Conservation (phyloP, 2,888 invertebrate species). For the Mesochorus sp. region DNA sequence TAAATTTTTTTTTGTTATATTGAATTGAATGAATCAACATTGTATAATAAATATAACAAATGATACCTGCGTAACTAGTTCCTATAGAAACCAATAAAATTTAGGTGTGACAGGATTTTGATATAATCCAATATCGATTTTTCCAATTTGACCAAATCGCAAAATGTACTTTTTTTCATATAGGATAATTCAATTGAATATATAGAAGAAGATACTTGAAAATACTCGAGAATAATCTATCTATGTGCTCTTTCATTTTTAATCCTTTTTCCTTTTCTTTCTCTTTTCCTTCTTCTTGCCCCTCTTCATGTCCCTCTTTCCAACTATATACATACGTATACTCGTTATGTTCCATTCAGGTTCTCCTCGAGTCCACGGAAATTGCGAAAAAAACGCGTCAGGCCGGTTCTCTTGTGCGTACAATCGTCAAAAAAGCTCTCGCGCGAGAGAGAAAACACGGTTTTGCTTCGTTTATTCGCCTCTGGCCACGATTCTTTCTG, state of each 20-base stretch:
- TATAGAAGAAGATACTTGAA: too few species aligned
- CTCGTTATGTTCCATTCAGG: conserved; percentile 43
- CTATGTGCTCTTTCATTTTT: not conserved
- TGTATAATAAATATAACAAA: too few species aligned
- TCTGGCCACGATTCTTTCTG: conserved; percentile 46
- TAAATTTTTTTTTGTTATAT: too few species aligned
- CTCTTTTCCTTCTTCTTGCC: not conserved
- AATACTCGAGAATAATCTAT: too few species aligned
- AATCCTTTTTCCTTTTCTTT: not conserved
- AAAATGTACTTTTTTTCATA: too few species aligned
- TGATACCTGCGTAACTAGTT: too few species aligned
- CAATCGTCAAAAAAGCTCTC: conserved; percentile 23
- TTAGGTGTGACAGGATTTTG: too few species aligned
- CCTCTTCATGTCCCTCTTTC: not conserved
- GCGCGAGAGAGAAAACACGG: conserved; percentile 8
- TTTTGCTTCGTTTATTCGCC: conserved; percentile 21
- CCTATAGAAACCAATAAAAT: too few species aligned
- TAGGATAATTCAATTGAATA: too few species aligned
- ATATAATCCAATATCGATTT: too few species aligned
- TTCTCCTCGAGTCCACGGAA: conserved; percentile 38
- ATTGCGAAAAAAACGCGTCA: conserved; percentile 51
- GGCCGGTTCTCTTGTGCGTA: conserved; percentile 50
- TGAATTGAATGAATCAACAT: too few species aligned
- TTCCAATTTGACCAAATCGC: too few species aligned
- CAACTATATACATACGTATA: conserved; percentile 10